phyloP scores from a whole-genome alignment of 2,888 invertebrate species.

The Acleris literana region DNA sequence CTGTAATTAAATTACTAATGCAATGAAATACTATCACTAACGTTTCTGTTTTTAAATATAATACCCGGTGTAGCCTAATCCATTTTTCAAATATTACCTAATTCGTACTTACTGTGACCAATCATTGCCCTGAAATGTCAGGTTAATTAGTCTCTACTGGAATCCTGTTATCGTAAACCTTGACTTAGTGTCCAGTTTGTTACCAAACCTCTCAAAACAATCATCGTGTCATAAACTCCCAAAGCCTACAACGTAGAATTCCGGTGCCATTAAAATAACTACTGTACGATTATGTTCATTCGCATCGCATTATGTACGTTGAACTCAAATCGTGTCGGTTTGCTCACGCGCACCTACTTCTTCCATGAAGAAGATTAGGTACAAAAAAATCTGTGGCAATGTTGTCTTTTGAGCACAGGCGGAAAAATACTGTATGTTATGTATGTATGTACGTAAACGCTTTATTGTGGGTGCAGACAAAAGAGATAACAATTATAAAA shows the following conservation, averaged over 20 bases:
- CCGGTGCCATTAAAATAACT: constrained; percentile 23
- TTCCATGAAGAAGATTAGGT: neutral
- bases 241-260: constrained; percentile 15
- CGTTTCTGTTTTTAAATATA: too few relatives aligned
- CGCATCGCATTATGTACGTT: constrained; percentile 18
- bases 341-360: constrained; percentile 16
- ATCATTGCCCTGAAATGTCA: too few relatives aligned
- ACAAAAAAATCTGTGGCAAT: neutral
- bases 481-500: too few relatives aligned
- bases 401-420: neutral
- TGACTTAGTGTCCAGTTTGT: neutral
- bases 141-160: too few relatives aligned
- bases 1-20: too few relatives aligned
- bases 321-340: constrained; percentile 24
- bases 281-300: constrained; percentile 16
- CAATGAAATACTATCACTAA: too few relatives aligned
- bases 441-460: too few relatives aligned
- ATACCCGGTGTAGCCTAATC: too few relatives aligned
- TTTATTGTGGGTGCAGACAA: too few relatives aligned
- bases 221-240: constrained; percentile 11
- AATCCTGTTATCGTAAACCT: too few relatives aligned
- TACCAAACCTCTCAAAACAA: constrained; percentile 5
- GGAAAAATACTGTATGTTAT: neutral
- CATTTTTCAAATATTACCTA: too few relatives aligned
- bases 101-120: too few relatives aligned